Conservation (phyloP, 2,797 vertebrate species). For the Manis javanica region DNA sequence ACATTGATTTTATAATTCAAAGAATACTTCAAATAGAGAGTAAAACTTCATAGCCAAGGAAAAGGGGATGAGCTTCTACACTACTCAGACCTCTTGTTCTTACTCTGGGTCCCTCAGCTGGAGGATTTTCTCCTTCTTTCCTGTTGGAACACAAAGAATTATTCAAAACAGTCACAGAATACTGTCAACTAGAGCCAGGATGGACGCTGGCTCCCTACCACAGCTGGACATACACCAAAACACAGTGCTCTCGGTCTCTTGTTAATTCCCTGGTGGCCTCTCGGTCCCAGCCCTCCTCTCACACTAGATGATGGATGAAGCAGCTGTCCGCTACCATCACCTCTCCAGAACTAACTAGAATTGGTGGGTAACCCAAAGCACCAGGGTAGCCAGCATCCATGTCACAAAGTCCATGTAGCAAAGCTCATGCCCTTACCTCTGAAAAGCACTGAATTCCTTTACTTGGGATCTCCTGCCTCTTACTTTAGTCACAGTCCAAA, state of each 20-base stretch:
- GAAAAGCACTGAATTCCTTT: background rate
- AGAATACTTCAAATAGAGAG: background rate
- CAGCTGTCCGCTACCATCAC: background rate
- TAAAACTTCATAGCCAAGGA: background rate
- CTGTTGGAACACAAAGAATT: background rate
- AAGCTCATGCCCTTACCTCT: background rate
- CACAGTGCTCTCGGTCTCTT: background rate
- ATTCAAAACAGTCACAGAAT: background rate
- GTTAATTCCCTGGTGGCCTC: background rate
- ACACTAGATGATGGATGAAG: background rate
- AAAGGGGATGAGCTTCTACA: background rate
- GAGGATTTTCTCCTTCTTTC: background rate
- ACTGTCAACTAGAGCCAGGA: background rate
- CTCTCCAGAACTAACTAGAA: background rate
- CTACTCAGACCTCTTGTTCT: background rate
- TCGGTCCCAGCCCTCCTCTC: background rate
- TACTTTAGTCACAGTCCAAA: background rate
- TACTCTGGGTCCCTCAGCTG: background rate
- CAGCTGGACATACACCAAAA: background rate
- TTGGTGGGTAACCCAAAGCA: accelerated
- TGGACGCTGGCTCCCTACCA: background rate
- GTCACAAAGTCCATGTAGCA: background rate
- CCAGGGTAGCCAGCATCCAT: too few relatives aligned
- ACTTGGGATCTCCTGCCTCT: background rate
- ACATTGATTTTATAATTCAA: background rate